Evolutionary conservation across 2,888 invertebrate species (phyloP).

Genomic region (Periphyllus acericola): DNA sequence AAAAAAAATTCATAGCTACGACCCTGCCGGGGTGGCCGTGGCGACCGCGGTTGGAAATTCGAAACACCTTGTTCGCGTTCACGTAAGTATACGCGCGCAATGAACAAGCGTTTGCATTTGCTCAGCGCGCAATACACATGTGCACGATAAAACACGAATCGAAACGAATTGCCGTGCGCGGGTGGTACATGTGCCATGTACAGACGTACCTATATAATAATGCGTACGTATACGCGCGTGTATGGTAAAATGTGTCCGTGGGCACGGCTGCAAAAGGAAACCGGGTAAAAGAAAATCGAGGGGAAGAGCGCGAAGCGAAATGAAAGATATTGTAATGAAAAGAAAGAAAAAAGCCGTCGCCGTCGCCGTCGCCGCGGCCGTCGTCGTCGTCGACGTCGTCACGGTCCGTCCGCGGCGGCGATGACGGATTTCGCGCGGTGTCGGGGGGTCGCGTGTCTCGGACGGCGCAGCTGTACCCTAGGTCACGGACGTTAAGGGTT

Average conservation of each 20-base stretch:
- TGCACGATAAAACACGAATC: no score
- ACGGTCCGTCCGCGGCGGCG: constrained; percentile 48
- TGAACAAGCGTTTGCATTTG: no score
- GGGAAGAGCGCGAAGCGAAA: background rate
- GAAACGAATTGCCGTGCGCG: no score
- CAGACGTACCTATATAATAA: no score
- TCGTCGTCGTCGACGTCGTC: constrained; percentile 16
- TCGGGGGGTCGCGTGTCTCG: constrained; percentile 61
- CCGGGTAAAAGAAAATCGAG: background rate
- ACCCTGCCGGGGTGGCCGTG: no score
- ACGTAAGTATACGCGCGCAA: no score
- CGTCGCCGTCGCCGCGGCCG: background rate
- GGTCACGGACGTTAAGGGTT: constrained; percentile 62
- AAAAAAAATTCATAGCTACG: no score
- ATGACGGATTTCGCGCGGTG: constrained; percentile 39
- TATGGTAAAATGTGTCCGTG: background rate
- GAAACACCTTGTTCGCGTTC: no score
- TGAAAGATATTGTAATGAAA: no score
- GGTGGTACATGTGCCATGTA: no score
- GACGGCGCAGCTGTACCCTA: constrained; percentile 55
- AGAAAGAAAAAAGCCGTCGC: constrained; percentile 19
- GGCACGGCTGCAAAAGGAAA: background rate
- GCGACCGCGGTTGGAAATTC: no score
- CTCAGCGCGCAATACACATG: no score
- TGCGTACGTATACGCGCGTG: background rate